phyloP scores from a whole-genome alignment of 1,140 invertebrate species.

The Zaprionus nigranus region DNA sequence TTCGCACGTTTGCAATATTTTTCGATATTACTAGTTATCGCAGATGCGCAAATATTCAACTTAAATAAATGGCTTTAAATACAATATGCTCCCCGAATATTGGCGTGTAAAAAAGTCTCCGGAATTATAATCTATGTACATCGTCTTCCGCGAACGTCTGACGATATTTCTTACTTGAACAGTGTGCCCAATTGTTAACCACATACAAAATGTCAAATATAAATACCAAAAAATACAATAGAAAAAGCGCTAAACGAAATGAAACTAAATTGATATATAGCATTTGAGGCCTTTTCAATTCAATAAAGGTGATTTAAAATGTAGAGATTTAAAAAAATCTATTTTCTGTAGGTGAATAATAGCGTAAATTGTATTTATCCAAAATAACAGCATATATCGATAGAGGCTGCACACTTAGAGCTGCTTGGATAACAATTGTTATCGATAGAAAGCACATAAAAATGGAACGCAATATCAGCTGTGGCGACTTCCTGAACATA shows the following conservation, averaged over 20 bases:
- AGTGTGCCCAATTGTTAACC: slow-evolving; percentile 32
- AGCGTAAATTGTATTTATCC: neutral
- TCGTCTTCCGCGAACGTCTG: slow-evolving; percentile 55
- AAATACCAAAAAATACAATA: neutral
- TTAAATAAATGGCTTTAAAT: slow-evolving; percentile 29
- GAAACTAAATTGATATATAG: neutral
- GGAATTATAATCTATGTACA: slow-evolving; percentile 54
- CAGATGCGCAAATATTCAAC: slow-evolving; percentile 17
- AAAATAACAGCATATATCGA: neutral
- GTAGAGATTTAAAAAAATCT: neutral
- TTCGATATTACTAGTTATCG: slow-evolving; percentile 2
- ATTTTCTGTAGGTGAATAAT: neutral
- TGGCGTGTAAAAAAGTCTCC: slow-evolving; percentile 48
- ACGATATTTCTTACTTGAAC: slow-evolving; percentile 39
- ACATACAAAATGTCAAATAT: slow-evolving; percentile 22
- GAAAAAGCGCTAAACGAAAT: neutral
- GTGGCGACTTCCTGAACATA: slow-evolving; percentile 12
- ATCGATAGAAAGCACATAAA: slow-evolving; percentile 22
- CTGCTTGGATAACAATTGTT: neutral
- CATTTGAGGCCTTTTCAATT: neutral
- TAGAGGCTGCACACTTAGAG: neutral
- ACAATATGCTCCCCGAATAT: slow-evolving; percentile 47
- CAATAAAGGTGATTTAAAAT: neutral
- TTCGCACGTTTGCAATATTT: slow-evolving; percentile 10
- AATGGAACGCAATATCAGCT: slow-evolving; percentile 35